Evolutionary conservation across 2,113 vertebrate species (phyloP), one percentile per base, ranked within the genome.

Genomic region (Neolamprologus variostigma): DNA sequence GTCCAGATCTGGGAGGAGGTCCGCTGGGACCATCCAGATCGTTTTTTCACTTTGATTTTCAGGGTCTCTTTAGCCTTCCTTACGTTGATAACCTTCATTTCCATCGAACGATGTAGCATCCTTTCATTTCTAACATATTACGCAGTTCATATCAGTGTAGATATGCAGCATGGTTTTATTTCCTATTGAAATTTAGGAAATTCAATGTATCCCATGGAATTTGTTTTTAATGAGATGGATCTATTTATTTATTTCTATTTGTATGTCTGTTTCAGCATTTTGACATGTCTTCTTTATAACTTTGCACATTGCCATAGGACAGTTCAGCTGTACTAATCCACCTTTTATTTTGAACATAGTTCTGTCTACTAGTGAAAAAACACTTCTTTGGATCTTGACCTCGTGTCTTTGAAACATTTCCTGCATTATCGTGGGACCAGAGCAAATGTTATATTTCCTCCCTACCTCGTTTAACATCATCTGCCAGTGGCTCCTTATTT

Each of bases 401-500:
- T 10, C 4, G 2, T 61, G 45, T 71, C 17, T 78, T 81, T 84
- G 83, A 85, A 89, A 80, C 13, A 59, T 81, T 82, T 84, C 68
- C 51, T 84, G 19, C 40, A 28, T 47, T 68, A 28, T 85, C 57
- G 2, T 51, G 59, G 31, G 79, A 83, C 45, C 42, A 40, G 57
- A 63, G 40, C 50, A 42, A 81, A 81, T 79, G 55, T 33, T 86
- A 84, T 89, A 80, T 82, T 54, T 87, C 53, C n/a, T 87, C 42
- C 71, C 26, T 31, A 51, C 37, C 54, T 89, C 81, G 51, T 92
- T 90, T 81, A 71, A 61, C 84, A 88, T 87, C 87, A 83, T 83
- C 81, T 86, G 87, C 76, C 85, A 82, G 68, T 55, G 57, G 42
- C 73, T 86, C 71, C 87, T 86, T 90, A 88, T 90, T 94, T 89